These are phyloP conservation scores for Yponomeuta evonymella DNA, from an alignment of 2,888 invertebrate genomes.

Conservation along the genomic window DNA sequence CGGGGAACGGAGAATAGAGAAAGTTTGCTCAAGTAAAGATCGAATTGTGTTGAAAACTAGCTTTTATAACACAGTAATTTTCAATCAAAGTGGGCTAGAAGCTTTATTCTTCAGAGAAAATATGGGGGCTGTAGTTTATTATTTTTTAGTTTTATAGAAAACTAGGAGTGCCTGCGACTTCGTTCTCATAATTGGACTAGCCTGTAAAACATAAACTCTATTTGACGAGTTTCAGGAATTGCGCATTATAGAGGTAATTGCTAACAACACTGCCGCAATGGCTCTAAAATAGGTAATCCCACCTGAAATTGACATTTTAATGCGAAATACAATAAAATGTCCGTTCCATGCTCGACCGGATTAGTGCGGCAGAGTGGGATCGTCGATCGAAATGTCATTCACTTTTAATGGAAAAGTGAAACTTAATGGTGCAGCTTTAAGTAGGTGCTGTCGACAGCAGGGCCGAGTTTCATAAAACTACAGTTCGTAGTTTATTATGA, in stretches of 20 bases:
- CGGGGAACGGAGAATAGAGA: not conserved
- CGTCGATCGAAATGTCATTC: not conserved
- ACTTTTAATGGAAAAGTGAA: not conserved
- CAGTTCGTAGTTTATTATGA: too few species aligned
- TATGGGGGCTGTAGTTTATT: too few species aligned
- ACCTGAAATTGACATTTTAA: not conserved
- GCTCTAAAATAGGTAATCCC: too few species aligned
- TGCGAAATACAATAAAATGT: not conserved
- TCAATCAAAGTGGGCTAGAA: too few species aligned
- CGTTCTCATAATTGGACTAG: too few species aligned
- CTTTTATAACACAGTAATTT: not conserved
- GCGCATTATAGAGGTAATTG: too few species aligned
- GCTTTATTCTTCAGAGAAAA: too few species aligned
- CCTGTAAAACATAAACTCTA: too few species aligned
- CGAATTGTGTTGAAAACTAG: not conserved
- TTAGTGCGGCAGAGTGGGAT: not conserved
- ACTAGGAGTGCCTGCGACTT: too few species aligned
- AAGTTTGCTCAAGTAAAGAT: not conserved
- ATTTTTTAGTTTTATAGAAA: too few species aligned
- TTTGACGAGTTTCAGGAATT: too few species aligned
- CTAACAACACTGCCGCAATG: too few species aligned
- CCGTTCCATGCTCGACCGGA: not conserved
- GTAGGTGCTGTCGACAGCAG: not conserved
- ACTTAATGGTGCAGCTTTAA: not conserved
- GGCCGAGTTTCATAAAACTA: not conserved